Evolutionary conservation across 2,113 vertebrate genomes (phyloP).

Genomic region (Centropristis striata): DNA sequence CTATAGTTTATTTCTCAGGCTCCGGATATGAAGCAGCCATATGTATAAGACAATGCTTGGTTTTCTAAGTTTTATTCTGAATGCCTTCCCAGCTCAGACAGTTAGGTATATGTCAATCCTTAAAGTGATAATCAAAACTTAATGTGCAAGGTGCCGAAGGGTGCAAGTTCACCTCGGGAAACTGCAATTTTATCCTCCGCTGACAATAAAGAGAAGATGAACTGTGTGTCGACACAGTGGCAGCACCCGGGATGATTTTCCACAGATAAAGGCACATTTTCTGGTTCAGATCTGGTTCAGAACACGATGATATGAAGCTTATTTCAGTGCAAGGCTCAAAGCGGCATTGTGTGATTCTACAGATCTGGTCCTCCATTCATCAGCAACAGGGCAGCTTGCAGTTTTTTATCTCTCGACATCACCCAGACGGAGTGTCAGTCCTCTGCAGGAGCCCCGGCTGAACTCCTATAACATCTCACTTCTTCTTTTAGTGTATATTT

Average conservation of each 20-base stretch:
- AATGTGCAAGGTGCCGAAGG: slow-evolving; percentile 29
- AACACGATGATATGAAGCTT: slow-evolving; percentile 56
- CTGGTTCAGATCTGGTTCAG: slow-evolving; percentile 47
- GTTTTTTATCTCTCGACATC: slow-evolving; percentile 66
- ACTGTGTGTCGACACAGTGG: slow-evolving; percentile 32
- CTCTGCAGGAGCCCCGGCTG: slow-evolving; percentile 26
- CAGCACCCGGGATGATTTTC: slow-evolving; percentile 50
- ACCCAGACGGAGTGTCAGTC: slow-evolving; percentile 41
- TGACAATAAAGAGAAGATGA: slow-evolving; percentile 53
- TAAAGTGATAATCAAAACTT: slow-evolving; percentile 43
- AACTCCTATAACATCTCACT: slow-evolving; percentile 34
- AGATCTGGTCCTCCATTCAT: slow-evolving; percentile 66
- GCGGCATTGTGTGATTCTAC: slow-evolving; percentile 45
- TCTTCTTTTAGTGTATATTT: slow-evolving; percentile 20
- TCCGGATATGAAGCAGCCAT: slow-evolving; percentile 28
- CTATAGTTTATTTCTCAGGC: slow-evolving; percentile 18
- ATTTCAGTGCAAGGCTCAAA: slow-evolving; percentile 61
- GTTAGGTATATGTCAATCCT: slow-evolving; percentile 6
- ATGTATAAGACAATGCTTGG: slow-evolving; percentile 31
- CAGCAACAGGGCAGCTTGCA: slow-evolving; percentile 45
- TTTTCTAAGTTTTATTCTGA: neutral
- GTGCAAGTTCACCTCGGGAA: slow-evolving; percentile 39
- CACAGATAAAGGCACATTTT: slow-evolving; percentile 57
- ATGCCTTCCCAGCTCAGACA: neutral
- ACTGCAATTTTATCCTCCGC: slow-evolving; percentile 24